Evolutionary conservation across 2,888 invertebrate genomes (phyloP).

Genomic region (Agrenia bidenticulata): DNA sequence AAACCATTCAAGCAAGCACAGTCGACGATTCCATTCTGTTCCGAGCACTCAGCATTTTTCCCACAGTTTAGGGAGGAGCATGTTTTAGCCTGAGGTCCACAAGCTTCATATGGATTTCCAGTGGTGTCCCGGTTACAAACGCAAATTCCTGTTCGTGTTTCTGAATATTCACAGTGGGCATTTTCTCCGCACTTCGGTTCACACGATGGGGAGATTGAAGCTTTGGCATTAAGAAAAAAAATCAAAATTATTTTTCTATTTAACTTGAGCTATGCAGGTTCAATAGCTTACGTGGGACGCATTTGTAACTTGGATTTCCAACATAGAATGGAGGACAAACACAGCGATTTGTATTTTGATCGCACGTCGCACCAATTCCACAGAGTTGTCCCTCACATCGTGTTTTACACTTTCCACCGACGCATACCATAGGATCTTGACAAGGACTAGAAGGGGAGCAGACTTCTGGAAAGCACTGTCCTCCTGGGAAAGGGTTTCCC

Average conservation of each 20-base stretch:
- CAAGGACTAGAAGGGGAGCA: conserved; percentile 78
- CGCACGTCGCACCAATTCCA: conserved; percentile 84
- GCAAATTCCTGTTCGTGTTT: conserved; percentile 60
- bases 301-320: conserved; percentile 83
- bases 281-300: conserved; percentile 82
- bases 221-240: conserved; percentile 56
- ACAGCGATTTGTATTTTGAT: conserved; percentile 76
- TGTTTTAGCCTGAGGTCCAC: conserved; percentile 69
- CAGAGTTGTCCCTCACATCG: conserved; percentile 84
- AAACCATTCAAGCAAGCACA: conserved; percentile 74
- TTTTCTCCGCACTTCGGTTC: conserved; percentile 77
- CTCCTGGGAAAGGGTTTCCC: conserved; percentile 90
- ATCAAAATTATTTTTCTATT: not conserved
- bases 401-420: conserved; percentile 83
- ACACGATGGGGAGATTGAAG: conserved; percentile 75
- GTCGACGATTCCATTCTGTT: conserved; percentile 70
- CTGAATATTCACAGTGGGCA: conserved; percentile 74
- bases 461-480: conserved; percentile 76
- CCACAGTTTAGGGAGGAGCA: conserved; percentile 76
- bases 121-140: conserved; percentile 79
- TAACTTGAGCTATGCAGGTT: not conserved
- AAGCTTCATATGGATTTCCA: conserved; percentile 85
- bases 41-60: conserved; percentile 74
- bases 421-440: conserved; percentile 75
- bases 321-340: conserved; percentile 82